Conservation (phyloP, 2,113 vertebrate genomes). For the Nycticorax nycticorax region DNA sequence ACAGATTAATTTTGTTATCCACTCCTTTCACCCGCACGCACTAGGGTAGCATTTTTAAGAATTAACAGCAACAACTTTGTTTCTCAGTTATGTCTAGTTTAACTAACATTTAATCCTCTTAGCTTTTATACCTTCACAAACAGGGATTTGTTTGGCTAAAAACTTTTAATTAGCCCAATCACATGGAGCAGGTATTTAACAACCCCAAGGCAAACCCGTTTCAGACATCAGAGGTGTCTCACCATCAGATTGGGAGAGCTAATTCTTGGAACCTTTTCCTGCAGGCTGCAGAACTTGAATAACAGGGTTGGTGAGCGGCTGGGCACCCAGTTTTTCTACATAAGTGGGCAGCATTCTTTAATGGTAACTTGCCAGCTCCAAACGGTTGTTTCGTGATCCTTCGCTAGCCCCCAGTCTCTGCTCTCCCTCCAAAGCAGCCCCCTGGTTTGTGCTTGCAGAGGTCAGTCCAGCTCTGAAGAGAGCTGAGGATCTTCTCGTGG, state of each 20-base stretch:
- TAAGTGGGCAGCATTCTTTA: slow-evolving; percentile 53
- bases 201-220: slow-evolving; percentile 38
- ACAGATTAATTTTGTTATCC: neutral
- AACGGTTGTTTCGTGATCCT: neutral
- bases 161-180: slow-evolving; percentile 65
- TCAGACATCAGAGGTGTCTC: slow-evolving; percentile 41
- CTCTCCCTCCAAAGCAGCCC: neutral
- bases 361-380: neutral
- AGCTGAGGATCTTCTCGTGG: neutral
- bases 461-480: neutral
- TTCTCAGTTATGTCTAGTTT: slow-evolving; percentile 58
- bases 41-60: slow-evolving; percentile 41
- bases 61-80: slow-evolving; percentile 64
- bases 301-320: neutral
- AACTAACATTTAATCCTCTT: slow-evolving; percentile 77
- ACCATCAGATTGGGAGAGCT: neutral
- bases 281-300: slow-evolving; percentile 29
- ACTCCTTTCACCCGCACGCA: neutral
- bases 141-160: slow-evolving; percentile 69
- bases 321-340: slow-evolving; percentile 56
- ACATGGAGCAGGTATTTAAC: slow-evolving; percentile 66
- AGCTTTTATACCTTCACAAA: slow-evolving; percentile 71
- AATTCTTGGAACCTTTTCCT: slow-evolving; percentile 11
- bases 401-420: neutral
- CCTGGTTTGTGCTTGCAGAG: neutral